phyloP scores from a whole-genome alignment of 1,140 invertebrate genomes.

The Pseudomyrmex gracilis region DNA sequence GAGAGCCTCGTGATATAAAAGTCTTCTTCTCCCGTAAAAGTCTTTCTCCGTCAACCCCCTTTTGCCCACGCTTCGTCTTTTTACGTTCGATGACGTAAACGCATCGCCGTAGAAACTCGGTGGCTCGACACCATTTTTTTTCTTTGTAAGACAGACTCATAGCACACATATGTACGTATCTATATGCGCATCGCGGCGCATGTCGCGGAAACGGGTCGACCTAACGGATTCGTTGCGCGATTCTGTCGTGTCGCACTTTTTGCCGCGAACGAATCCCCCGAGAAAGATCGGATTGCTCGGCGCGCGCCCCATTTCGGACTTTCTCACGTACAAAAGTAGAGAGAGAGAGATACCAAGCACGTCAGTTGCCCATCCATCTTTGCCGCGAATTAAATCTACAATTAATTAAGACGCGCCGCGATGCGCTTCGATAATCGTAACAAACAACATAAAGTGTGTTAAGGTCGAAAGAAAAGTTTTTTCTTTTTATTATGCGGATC shows the following conservation, averaged over 20 bases:
- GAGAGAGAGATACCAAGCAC: background rate
- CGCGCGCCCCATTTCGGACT: background rate
- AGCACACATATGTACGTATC: slow-evolving; percentile 6
- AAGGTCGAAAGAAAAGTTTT: slow-evolving; percentile 19
- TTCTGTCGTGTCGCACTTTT: slow-evolving; percentile 30
- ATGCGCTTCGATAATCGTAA: background rate
- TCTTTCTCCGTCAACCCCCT: slow-evolving; percentile 4
- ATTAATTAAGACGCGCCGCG: slow-evolving; percentile 46
- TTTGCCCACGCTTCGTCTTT: background rate
- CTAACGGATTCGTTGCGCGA: slow-evolving; percentile 33
- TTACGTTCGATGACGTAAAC: slow-evolving; percentile 49
- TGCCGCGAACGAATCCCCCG: background rate
- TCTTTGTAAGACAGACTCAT: background rate
- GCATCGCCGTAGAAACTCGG: slow-evolving; percentile 13
- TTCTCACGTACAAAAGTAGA: slow-evolving; percentile 7
- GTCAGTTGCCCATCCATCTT: slow-evolving; percentile 13
- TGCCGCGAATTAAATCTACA: slow-evolving; percentile 33
- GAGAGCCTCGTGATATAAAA: background rate
- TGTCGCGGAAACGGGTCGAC: slow-evolving; percentile 40
- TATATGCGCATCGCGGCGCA: background rate
- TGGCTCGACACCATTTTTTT: slow-evolving; percentile 32
- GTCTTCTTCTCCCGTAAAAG: slow-evolving; percentile 8
- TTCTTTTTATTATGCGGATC: slow-evolving; percentile 5
- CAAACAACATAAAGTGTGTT: slow-evolving; percentile 19
- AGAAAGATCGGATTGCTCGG: slow-evolving; percentile 16